A percentile compares a stretch with the other conserved stretches of the same genome.
phyloP scores from a whole-genome alignment of 2,797 vertebrate species.

The Loriculus beryllinus region DNA sequence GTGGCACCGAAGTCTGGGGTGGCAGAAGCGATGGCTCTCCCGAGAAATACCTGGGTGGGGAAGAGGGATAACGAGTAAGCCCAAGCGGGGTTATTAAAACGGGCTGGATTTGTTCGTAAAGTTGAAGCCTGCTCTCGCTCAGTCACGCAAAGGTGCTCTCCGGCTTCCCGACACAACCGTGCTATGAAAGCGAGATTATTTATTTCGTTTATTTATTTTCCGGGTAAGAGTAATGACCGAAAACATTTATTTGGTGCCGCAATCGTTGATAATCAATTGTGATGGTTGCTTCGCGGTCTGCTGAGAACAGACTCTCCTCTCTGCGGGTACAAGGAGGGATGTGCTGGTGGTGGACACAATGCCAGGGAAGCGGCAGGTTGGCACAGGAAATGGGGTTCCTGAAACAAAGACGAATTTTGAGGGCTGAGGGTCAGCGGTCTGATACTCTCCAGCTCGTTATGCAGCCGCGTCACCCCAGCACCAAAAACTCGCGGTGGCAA shows the following conservation, averaged over 20 bases:
- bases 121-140: not conserved
- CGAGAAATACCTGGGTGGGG: not conserved
- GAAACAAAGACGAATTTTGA: not conserved
- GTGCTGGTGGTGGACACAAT: not conserved
- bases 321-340: not conserved
- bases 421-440: not conserved
- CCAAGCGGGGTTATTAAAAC: not conserved
- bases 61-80: not conserved
- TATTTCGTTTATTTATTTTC: not conserved
- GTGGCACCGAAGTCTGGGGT: not conserved
- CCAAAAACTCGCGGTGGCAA: not conserved
- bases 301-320: not conserved
- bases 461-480: too few relatives aligned
- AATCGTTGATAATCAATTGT: constrained; percentile 9
- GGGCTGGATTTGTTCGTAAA: not conserved
- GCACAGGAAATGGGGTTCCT: too few relatives aligned
- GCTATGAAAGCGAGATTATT: not conserved
- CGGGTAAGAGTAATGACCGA: not conserved
- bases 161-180: not conserved
- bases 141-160: not conserved
- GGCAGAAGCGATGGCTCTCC: not conserved
- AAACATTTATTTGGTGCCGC: not conserved
- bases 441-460: fast-evolving
- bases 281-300: not conserved
- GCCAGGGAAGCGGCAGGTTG: not conserved